A percentile compares a stretch with the other conserved stretches of the same genome.
phyloP scores from a whole-genome alignment of 2,113 vertebrate genomes.

The Carlito syrichta region DNA sequence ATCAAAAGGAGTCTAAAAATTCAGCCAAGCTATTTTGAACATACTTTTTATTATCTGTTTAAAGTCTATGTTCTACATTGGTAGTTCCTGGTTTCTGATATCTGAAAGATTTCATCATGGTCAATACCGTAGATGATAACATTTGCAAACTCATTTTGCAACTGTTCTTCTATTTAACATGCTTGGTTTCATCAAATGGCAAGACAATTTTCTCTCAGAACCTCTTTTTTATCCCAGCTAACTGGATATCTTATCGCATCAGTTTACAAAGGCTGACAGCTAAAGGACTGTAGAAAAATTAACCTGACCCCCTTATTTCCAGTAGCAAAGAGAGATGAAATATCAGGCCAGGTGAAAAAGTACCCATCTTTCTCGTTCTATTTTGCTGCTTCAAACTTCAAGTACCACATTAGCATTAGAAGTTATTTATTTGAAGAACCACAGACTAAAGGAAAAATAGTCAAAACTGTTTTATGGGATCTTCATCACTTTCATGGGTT shows the following conservation, averaged over 20 bases:
- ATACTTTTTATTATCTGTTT: not conserved
- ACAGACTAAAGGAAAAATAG: not conserved
- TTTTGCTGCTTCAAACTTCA: constrained; percentile 61
- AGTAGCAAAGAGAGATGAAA: constrained; percentile 67
- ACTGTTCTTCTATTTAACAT: constrained; percentile 15
- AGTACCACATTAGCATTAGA: constrained; percentile 45
- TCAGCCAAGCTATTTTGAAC: not conserved
- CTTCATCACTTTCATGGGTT: not conserved
- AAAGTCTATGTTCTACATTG: not conserved
- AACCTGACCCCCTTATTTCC: constrained; percentile 43
- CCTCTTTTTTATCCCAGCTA: constrained; percentile 35
- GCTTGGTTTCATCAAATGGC: not conserved
- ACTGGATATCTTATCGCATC: constrained; percentile 63
- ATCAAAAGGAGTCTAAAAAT: not conserved
- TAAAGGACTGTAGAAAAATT: constrained; percentile 61
- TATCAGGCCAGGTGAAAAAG: constrained; percentile 59
- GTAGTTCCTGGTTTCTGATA: constrained; percentile 30
- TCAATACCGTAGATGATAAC: constrained; percentile 38
- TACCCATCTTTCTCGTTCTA: constrained; percentile 52
- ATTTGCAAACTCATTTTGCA: constrained; percentile 61
- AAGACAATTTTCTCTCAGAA: constrained; percentile 45
- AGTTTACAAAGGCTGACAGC: constrained; percentile 59
- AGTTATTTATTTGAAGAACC: constrained; percentile 61
- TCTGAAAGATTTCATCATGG: not conserved
- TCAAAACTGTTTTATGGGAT: not conserved